phyloP scores from a whole-genome alignment of 2,113 vertebrate species.

The Oncorhynchus mykiss region DNA sequence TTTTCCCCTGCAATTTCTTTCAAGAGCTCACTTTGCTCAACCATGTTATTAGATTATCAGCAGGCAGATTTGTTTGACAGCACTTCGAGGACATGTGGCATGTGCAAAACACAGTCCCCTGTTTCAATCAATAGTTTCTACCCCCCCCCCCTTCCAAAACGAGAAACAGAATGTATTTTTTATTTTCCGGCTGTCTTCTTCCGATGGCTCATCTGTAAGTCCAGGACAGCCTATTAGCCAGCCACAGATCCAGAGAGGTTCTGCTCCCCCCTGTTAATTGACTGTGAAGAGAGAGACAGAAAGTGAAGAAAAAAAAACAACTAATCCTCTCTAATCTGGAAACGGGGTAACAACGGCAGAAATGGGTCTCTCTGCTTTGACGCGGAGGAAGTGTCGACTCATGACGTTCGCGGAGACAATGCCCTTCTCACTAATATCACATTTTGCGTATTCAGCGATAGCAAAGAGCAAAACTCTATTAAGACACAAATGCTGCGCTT shows the following conservation, averaged over 20 bases:
- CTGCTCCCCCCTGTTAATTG: slow-evolving; percentile 35
- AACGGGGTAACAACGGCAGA: slow-evolving; percentile 10
- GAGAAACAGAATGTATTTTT: slow-evolving; percentile 1
- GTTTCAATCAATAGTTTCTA: slow-evolving; percentile 61
- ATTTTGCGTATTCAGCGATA: slow-evolving; percentile 31
- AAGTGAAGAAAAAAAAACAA: not conserved
- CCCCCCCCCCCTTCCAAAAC: slow-evolving; percentile 33
- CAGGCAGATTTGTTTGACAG: slow-evolving; percentile 60
- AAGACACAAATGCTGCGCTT: slow-evolving; percentile 31
- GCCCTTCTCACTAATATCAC: slow-evolving; percentile 22
- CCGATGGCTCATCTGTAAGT: slow-evolving; percentile 26
- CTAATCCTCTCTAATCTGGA: slow-evolving; percentile 3
- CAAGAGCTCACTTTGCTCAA: slow-evolving; percentile 53
- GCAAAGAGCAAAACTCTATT: slow-evolving; percentile 16
- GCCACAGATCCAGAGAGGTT: slow-evolving; percentile 29
- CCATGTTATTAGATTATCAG: slow-evolving; percentile 58
- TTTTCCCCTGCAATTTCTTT: slow-evolving; percentile 40
- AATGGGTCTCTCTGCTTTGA: not conserved
- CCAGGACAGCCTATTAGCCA: slow-evolving; percentile 44
- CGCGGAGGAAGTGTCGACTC: slow-evolving; percentile 7
- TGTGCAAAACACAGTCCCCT: slow-evolving; percentile 30
- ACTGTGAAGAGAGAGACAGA: slow-evolving; percentile 6
- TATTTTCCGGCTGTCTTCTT: slow-evolving; percentile 32
- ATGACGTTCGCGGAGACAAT: slow-evolving; percentile 20
- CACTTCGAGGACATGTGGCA: slow-evolving; percentile 37